Evolutionary conservation across 2,113 vertebrate species (phyloP).

Genomic region (Hyperoodon ampullatus): DNA sequence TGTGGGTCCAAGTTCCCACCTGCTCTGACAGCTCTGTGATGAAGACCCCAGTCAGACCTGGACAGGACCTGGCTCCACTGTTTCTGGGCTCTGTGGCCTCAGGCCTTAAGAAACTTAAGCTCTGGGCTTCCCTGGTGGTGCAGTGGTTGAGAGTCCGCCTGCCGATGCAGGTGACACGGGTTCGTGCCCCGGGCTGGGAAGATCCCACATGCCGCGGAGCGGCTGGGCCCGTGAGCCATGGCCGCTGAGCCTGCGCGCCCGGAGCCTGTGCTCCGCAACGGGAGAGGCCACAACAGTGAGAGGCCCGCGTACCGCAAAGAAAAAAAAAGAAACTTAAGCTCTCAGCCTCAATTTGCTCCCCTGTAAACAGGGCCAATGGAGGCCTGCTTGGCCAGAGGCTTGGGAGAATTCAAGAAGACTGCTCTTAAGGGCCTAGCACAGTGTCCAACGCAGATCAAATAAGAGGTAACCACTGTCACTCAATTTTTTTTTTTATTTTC

Average conservation of each 20-base stretch:
- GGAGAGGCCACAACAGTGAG: too few relatives aligned
- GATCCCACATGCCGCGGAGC: too few relatives aligned
- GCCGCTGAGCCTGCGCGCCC: too few relatives aligned
- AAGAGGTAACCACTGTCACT: not conserved
- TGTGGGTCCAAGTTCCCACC: not conserved
- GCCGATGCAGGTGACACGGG: too few relatives aligned
- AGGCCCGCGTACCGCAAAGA: too few relatives aligned
- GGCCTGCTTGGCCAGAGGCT: not conserved
- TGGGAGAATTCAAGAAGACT: not conserved
- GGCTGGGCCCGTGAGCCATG: too few relatives aligned
- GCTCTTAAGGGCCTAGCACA: not conserved
- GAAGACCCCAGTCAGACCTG: not conserved
- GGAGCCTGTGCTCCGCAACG: too few relatives aligned
- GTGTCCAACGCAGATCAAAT: not conserved
- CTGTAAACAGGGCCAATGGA: not conserved
- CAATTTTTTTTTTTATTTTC: not conserved
- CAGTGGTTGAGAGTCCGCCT: too few relatives aligned
- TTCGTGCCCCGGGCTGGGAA: too few relatives aligned
- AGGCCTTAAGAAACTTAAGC: not conserved
- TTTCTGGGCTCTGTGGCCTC: not conserved
- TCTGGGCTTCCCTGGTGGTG: too few relatives aligned
- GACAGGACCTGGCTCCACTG: not conserved
- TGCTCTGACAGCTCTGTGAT: rapidly evolving
- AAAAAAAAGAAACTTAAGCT: not conserved
- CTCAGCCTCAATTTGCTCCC: not conserved